These are phyloP conservation scores for Neocloeon triangulifer DNA, from an alignment of 1,140 invertebrate genomes.

Conservation along the genomic window DNA sequence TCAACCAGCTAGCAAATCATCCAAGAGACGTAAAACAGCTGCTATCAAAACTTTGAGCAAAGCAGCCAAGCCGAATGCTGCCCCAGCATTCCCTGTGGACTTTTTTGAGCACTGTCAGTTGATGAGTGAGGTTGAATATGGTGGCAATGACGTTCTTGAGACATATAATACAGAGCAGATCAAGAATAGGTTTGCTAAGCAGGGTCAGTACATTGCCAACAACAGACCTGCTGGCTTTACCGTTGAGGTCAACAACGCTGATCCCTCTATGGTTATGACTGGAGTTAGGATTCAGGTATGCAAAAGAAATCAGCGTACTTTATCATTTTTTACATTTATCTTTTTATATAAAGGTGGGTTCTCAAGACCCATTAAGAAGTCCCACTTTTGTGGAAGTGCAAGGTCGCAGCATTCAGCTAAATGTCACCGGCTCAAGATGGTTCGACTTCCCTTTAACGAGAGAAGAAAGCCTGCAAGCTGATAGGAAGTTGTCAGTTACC, in stretches of 20 bases:
- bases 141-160: slow-evolving; percentile 85
- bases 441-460: slow-evolving; percentile 86
- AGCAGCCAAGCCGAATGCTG: slow-evolving; percentile 26
- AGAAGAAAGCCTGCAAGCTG: slow-evolving; percentile 80
- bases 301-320: too few species aligned
- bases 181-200: slow-evolving; percentile 78
- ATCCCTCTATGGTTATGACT: slow-evolving; percentile 52
- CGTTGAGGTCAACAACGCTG: slow-evolving; percentile 73
- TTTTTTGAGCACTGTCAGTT: slow-evolving; percentile 89
- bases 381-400: slow-evolving; percentile 59
- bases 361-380: slow-evolving; percentile 60
- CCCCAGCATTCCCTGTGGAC: slow-evolving; percentile 76
- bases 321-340: too few species aligned
- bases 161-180: slow-evolving; percentile 89
- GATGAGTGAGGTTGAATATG: slow-evolving; percentile 84
- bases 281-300: slow-evolving; percentile 53
- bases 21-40: slow-evolving; percentile 19
- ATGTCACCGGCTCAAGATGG: slow-evolving; percentile 62
- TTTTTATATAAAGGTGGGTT: too few species aligned
- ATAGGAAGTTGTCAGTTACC: slow-evolving; percentile 73
- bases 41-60: slow-evolving; percentile 31
- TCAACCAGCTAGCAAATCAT: slow-evolving; percentile 32
- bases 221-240: slow-evolving; percentile 73
- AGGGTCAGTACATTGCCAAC: slow-evolving; percentile 70
- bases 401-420: slow-evolving; percentile 55